These are phyloP conservation scores for Euzophera pinguis DNA, from an alignment of 2,888 invertebrate species.

Conservation along the genomic window DNA sequence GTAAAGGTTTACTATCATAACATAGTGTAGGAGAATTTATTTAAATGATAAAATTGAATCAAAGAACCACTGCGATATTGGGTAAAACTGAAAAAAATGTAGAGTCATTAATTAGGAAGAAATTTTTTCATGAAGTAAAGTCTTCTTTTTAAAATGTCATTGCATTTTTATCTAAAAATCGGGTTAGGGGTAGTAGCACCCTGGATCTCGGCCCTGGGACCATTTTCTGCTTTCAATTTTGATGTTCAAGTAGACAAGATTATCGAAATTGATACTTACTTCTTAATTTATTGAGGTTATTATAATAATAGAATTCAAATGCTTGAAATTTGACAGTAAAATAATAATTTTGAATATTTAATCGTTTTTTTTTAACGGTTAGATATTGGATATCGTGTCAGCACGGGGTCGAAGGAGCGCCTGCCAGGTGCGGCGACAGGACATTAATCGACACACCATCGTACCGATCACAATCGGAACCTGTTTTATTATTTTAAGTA, in stretches of 20 bases:
- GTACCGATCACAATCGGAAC: constrained; percentile 77
- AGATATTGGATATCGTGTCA: constrained; percentile 53
- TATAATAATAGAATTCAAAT: constrained; percentile 30
- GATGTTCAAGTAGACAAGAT: too few relatives aligned
- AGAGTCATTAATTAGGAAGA: too few relatives aligned
- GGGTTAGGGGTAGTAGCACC: too few relatives aligned
- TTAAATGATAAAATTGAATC: too few relatives aligned
- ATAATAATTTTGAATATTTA: constrained; percentile 48
- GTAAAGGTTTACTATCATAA: constrained; percentile 29
- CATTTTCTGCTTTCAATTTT: too few relatives aligned
- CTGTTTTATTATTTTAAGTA: constrained; percentile 78
- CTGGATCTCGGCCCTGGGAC: too few relatives aligned
- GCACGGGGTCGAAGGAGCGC: constrained; percentile 48
- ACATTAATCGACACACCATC: constrained; percentile 71
- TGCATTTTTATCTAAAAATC: too few relatives aligned
- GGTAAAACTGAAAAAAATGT: too few relatives aligned
- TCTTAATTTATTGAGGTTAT: neutral
- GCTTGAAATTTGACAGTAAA: constrained; percentile 7
- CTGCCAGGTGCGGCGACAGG: constrained; percentile 65
- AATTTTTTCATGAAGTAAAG: too few relatives aligned
- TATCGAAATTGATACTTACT: neutral
- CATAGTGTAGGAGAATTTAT: neutral
- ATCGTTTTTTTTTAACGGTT: constrained; percentile 42
- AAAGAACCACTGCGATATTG: too few relatives aligned
- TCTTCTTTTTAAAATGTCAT: too few relatives aligned